Percentiles rank a stretch among this genome's conserved stretches.
phyloP scores from a whole-genome alignment of 2,888 invertebrate species.

The Schizaphis graminum region DNA sequence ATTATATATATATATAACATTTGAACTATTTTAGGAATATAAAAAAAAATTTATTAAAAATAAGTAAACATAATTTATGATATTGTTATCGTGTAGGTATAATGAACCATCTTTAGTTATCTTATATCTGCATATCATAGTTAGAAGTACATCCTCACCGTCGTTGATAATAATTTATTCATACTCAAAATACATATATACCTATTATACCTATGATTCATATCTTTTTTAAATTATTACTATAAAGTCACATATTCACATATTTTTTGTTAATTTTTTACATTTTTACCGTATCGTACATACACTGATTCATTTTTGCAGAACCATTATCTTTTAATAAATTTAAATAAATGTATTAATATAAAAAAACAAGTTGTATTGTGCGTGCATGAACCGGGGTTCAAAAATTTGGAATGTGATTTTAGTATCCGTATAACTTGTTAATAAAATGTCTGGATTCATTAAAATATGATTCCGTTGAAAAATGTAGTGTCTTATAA shows the following conservation, averaged over 20 bases:
- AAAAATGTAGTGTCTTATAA: neutral
- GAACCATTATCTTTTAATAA: neutral
- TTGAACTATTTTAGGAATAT: neutral
- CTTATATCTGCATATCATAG: neutral
- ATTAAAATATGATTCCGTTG: neutral
- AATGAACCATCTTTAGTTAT: neutral
- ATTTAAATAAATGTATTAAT: neutral
- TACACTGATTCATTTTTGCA: neutral
- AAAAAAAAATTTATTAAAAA: neutral
- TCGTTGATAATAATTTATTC: neutral
- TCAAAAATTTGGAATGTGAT: neutral
- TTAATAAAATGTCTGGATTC: neutral
- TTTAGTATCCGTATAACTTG: neutral
- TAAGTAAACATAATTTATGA: neutral
- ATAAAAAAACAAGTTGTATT: neutral
- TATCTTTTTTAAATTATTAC: neutral
- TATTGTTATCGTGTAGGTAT: neutral
- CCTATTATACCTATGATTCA: neutral
- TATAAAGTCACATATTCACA: neutral
- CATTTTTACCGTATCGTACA: neutral
- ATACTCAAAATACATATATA: neutral
- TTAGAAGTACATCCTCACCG: neutral
- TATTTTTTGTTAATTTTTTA: neutral
- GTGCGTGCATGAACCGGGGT: neutral
- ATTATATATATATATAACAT: neutral